These are phyloP conservation scores for Tamandua tetradactyla DNA, from an alignment of 2,797 vertebrate genomes.

Conservation along the genomic window DNA sequence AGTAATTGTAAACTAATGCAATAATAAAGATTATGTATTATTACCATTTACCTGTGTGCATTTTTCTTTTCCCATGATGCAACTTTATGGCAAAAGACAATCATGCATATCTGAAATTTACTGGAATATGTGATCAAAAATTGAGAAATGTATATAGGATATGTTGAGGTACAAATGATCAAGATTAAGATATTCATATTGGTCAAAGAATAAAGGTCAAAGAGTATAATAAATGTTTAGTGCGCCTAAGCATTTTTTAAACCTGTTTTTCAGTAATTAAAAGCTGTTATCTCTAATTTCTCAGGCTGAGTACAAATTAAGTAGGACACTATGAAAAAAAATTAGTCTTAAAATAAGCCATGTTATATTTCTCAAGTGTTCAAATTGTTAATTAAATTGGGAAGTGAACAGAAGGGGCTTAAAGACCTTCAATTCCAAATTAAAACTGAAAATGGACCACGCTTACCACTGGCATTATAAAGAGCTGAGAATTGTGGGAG, in stretches of 20 bases:
- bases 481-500: background rate
- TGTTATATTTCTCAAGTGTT: conserved; percentile 78
- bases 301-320: conserved; percentile 79
- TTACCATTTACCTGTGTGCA: background rate
- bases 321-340: conserved; percentile 70
- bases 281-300: conserved; percentile 75
- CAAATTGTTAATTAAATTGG: conserved; percentile 81
- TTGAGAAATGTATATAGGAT: background rate
- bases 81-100: background rate
- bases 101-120: background rate
- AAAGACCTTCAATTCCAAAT: conserved; percentile 72
- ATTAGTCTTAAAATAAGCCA: conserved; percentile 77
- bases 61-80: background rate
- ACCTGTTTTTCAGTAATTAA: conserved; percentile 77
- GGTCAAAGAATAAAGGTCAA: background rate
- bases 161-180: background rate
- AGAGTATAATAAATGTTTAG: conserved; percentile 55
- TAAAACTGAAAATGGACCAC: conserved; percentile 61
- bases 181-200: background rate
- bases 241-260: conserved; percentile 56
- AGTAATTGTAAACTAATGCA: background rate
- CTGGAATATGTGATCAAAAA: background rate
- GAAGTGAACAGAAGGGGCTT: conserved; percentile 70
- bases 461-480: background rate
- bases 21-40: background rate